These are phyloP conservation scores for Penaeus indicus DNA, from an alignment of 1,140 invertebrate species.

Conservation along the genomic window DNA sequence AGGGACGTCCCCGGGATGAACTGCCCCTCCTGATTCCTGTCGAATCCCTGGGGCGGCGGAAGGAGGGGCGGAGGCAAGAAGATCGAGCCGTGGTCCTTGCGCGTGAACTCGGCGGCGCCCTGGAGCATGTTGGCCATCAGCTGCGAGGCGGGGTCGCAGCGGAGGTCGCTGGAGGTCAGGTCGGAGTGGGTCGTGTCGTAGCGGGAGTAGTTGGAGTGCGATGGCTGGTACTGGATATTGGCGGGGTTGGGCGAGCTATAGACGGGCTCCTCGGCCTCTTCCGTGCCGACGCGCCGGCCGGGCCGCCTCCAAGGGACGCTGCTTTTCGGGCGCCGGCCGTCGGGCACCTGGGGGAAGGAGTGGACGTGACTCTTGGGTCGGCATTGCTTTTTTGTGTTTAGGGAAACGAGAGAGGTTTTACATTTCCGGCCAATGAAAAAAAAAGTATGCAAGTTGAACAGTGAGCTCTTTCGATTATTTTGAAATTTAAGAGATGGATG, in stretches of 20 bases:
- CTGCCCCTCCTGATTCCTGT: conserved; percentile 12
- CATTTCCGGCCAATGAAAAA: too few relatives aligned
- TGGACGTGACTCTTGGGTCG: background rate
- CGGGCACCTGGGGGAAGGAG: conserved; percentile 15
- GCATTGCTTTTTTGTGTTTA: too few relatives aligned
- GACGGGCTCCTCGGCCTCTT: conserved; percentile 30
- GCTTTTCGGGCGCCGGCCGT: conserved; percentile 10
- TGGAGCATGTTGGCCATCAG: conserved; percentile 56
- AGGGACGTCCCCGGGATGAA: conserved; percentile 58
- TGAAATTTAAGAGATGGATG: too few relatives aligned
- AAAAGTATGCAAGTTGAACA: too few relatives aligned
- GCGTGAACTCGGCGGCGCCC: conserved; percentile 14
- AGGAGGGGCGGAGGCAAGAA: conserved; percentile 46
- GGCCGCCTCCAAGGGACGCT: background rate
- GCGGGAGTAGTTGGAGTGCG: conserved; percentile 35
- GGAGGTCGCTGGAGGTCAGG: conserved; percentile 16
- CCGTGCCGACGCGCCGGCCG: background rate
- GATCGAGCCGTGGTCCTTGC: conserved; percentile 2
- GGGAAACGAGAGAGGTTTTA: too few relatives aligned
- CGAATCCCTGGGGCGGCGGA: conserved; percentile 51
- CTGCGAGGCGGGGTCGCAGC: conserved; percentile 26
- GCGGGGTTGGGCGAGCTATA: conserved; percentile 54
- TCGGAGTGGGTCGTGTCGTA: conserved; percentile 45
- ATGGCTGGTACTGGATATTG: conserved; percentile 43
- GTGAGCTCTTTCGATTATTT: too few relatives aligned